Conservation (phyloP, 2,113 vertebrate genomes). For the Aptenodytes forsteri region DNA sequence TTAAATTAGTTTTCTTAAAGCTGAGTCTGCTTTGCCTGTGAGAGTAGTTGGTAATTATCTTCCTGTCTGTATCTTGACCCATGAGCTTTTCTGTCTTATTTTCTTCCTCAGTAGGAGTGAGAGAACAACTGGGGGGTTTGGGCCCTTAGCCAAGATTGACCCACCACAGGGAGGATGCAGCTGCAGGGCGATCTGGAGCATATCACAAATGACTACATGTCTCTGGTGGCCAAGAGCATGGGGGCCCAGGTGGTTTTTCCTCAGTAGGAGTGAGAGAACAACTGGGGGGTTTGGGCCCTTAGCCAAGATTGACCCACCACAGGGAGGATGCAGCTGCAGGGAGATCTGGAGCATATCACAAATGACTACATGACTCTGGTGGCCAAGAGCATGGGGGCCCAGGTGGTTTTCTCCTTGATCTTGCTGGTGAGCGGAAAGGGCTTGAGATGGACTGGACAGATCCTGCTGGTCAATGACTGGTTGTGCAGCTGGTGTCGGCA, state of each 20-base stretch:
- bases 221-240: not conserved
- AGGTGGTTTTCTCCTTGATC: not conserved
- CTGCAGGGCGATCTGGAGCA: not conserved
- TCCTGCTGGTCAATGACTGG: not conserved
- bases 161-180: not conserved
- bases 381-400: not conserved
- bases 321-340: too few species aligned
- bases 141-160: not conserved
- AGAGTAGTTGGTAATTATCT: not conserved
- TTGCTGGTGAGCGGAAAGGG: not conserved
- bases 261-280: too few species aligned
- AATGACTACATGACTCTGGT: not conserved
- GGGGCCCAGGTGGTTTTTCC: not conserved
- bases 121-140: accelerated
- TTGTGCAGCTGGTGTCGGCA: not conserved
- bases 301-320: too few species aligned
- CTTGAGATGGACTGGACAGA: not conserved
- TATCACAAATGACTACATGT: not conserved
- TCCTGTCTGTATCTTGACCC: not conserved
- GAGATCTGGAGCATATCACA: too few species aligned
- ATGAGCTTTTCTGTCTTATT: not conserved
- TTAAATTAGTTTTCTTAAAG: not conserved
- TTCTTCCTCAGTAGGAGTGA: not conserved
- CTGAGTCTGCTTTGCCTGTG: not conserved
- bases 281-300: too few species aligned